Conservation (phyloP, 2,113 vertebrate species). For the Bos javanicus region DNA sequence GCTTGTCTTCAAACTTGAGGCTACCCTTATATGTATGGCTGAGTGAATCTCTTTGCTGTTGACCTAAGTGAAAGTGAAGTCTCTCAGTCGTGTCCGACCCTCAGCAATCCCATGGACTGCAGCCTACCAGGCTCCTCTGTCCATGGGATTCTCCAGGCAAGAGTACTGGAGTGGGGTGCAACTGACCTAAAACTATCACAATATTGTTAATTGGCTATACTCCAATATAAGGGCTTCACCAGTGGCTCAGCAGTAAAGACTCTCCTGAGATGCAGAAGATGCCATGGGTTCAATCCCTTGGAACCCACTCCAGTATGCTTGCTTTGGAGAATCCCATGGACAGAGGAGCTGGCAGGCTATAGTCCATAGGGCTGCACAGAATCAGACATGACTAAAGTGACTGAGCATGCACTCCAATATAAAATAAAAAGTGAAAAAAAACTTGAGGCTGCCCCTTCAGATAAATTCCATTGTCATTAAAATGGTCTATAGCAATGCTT, state of each 20-base stretch:
- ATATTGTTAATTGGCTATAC: background rate
- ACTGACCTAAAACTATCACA: background rate
- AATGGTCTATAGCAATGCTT: background rate
- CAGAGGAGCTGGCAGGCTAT: background rate
- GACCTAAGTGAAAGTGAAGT: background rate
- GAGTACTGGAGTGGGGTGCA: too few species aligned
- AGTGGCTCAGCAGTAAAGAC: background rate
- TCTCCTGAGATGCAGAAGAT: background rate
- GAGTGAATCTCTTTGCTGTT: background rate
- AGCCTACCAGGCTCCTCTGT: too few species aligned
- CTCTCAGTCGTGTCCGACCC: too few species aligned
- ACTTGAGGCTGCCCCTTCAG: background rate
- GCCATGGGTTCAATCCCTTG: background rate
- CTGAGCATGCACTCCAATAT: background rate
- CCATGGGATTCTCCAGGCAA: too few species aligned
- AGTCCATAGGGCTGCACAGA: background rate
- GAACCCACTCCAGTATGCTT: background rate
- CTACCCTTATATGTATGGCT: background rate
- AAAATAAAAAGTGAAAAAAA: background rate
- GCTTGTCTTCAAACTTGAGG: background rate
- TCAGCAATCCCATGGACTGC: too few species aligned
- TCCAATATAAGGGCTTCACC: background rate
- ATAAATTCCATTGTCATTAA: background rate
- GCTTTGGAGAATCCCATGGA: background rate
- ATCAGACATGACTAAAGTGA: background rate